Evolutionary conservation across 2,888 invertebrate genomes (phyloP).

Genomic region (Xylota segnis): DNA sequence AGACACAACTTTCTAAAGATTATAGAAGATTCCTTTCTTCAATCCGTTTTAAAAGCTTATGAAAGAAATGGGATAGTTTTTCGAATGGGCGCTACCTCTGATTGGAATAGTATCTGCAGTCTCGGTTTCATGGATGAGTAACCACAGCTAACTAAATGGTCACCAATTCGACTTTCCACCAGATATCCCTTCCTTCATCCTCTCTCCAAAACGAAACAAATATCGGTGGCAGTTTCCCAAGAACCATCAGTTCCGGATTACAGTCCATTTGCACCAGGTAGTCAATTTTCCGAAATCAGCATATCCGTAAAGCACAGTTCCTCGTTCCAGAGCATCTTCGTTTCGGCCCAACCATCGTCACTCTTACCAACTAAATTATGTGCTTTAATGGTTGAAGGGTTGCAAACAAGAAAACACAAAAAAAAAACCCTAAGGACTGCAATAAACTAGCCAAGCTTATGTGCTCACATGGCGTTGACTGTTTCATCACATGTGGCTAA

Average conservation of each 20-base stretch:
- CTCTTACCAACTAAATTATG: conserved; percentile 14
- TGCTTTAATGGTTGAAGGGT: conserved; percentile 59
- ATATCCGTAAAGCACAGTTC: not conserved
- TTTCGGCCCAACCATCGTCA: not conserved
- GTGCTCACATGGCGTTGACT: conserved; percentile 63
- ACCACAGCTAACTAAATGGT: too few relatives aligned
- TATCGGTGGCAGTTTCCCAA: too few relatives aligned
- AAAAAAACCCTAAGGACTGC: conserved; percentile 7
- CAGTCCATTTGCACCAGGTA: not conserved
- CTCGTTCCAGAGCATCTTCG: not conserved
- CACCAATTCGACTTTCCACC: too few relatives aligned
- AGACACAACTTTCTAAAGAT: too few relatives aligned
- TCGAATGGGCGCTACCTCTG: too few relatives aligned
- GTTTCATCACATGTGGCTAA: conserved; percentile 47
- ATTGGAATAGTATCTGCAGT: too few relatives aligned
- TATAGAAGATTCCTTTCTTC: too few relatives aligned
- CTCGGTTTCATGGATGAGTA: too few relatives aligned
- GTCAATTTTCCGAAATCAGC: not conserved
- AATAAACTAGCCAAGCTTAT: conserved; percentile 17
- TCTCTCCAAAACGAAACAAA: too few relatives aligned
- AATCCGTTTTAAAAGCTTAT: too few relatives aligned
- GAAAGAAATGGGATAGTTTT: too few relatives aligned
- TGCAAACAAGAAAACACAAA: conserved; percentile 41
- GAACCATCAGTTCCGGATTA: not conserved
- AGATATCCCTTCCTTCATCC: too few relatives aligned